Evolutionary conservation across 1,140 invertebrate genomes (phyloP), one percentile per base, ranked within the genome.

Genomic region (Leptestheria dahalacensis): DNA sequence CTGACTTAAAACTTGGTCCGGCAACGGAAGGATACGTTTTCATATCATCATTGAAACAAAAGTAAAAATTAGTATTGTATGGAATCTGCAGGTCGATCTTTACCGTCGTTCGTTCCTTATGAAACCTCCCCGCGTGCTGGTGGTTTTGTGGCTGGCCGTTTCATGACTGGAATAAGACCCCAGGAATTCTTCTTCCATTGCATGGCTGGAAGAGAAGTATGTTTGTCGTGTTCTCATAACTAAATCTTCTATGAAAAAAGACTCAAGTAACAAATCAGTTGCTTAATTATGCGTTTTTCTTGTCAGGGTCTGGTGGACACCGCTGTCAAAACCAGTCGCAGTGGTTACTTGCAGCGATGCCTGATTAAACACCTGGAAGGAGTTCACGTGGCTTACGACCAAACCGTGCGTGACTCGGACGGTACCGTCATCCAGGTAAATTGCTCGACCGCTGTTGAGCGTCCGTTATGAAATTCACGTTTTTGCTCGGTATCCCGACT

Each of bases 131-230:
- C 95, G 0, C 77, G 89, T 68, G 89, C 95, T 25, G 95, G 97
- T 47, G 97, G 97, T 15, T 99, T 96, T 70, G 90, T 99, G 41
- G 86, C 88, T 66, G 88, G 91, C 2, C 77, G 96, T 26, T 99
- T 99, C 68, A 85, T 98, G 79, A 98, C 94, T 0, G 96, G 96
- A 57, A 92, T 99, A 63, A 82, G 89, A 67, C 93, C 94, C 0
- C 92, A 96, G 73, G 95, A 99, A 70, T 97, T 96, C 69, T 99
- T 97, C 74, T 98, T 97, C 73, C 95, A 99, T 79, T 99, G 95
- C 70, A 99, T 99, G 95, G 97, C 97, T 55, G 97, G 97, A 62
- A 80, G 97, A 73, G 97, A 99, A 80, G 84, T 82, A 69, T 64
- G 63, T 63, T 55, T 24, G 48, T 29, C 53, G 6, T 29, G 20